Base-by-base conservation (phyloP, 2,888 invertebrate species). In the Amiota communis region DNA sequence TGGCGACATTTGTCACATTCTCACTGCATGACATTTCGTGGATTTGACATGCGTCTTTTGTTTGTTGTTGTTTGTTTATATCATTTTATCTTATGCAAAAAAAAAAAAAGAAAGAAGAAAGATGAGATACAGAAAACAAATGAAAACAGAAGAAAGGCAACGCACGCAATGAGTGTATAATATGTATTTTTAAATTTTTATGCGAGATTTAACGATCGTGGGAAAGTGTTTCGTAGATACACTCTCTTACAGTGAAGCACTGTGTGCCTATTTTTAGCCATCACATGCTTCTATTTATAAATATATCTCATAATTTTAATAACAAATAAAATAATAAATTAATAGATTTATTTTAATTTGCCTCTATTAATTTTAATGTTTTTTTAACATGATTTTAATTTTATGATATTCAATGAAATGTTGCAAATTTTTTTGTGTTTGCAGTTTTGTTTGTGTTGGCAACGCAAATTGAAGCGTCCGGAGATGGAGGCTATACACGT, bases 401-500 rank as follows among this genome's bases (percentile, higher is more conserved):
- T 51, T 74, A 75, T 72, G 72, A 65, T 36, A 0, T 36, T 36
- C 6, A 36, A 36, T 36, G 48, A 69, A 17, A 61, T 63, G 12
- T 71, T 49, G 59, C 53, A 59, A 17, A 72, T 70, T 78, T 72
- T 77, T 79, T 78, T 74, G n/a, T n/a, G n/a, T 56, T 71, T 84
- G 2, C 74, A 84, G 80, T 57, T 72, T 46, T 77, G 9, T 57
- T 78, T 23, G 65, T 71, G 36, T 6, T 36, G 53, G 70, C 49
- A 9, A 77, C 77, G 20, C 72, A 71, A 63, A 86, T 86, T 0
- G 84, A 83, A 53, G 46, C 71, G 56, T 78, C 86, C 8, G 76
- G 69, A 8, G 88, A 87, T 6, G 76, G 69, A 8, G 88, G 88
- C 15, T 84, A 79, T 77, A 78, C 81, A 36, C 83, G 87, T 10